A percentile compares a stretch with the other conserved stretches of the same genome.
Evolutionary conservation across 2,113 vertebrate species (phyloP).

Genomic region (Oryzias celebensis): DNA sequence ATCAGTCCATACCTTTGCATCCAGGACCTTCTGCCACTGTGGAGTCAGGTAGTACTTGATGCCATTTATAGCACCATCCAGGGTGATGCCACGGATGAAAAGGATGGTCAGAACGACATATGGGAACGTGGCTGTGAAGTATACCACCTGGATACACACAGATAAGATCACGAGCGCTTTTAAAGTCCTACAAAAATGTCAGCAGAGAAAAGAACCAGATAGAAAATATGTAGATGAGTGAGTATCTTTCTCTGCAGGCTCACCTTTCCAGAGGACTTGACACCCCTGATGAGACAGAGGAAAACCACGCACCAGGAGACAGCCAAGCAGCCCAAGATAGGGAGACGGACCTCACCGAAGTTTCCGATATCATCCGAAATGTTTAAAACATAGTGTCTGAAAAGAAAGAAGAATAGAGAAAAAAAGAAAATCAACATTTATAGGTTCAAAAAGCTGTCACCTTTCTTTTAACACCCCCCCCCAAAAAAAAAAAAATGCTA

Average conservation of each 20-base stretch:
- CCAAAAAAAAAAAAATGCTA: too few species aligned
- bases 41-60: constrained; percentile 97
- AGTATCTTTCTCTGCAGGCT: constrained; percentile 23
- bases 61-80: constrained; percentile 90
- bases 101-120: constrained; percentile 97
- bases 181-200: background rate
- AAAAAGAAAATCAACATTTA: background rate
- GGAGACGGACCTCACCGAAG: constrained; percentile 91
- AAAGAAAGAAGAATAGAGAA: background rate
- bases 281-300: constrained; percentile 95
- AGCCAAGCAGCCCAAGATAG: constrained; percentile 91
- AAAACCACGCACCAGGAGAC: constrained; percentile 96
- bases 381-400: constrained; percentile 90
- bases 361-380: constrained; percentile 92
- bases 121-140: constrained; percentile 97
- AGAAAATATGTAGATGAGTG: background rate
- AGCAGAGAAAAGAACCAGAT: background rate
- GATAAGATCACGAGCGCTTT: background rate
- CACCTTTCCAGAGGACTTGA: constrained; percentile 98
- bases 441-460: too few species aligned
- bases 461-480: too few species aligned
- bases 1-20: constrained; percentile 87
- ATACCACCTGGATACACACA: constrained; percentile 85
- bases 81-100: constrained; percentile 92
- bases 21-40: constrained; percentile 96